Evolutionary conservation across 2,888 invertebrate genomes (phyloP), one percentile per base, ranked within the genome.

Genomic region (Meta bourneti): DNA sequence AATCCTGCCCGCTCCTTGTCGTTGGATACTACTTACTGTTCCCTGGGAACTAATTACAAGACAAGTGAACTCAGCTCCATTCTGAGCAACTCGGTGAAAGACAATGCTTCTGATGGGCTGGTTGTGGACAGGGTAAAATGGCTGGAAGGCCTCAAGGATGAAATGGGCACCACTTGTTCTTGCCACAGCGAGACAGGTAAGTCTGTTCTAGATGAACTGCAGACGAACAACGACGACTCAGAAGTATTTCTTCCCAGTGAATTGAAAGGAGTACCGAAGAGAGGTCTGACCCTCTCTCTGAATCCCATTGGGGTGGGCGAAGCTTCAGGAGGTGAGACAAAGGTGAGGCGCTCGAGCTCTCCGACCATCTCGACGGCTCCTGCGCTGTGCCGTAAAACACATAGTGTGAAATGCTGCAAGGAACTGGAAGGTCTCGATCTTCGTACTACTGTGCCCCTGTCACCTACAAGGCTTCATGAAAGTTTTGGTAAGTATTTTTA

Each of bases 341-440:
- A 92, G 75, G 89, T 84, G 7, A 87, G 92, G 20, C 91, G 93
- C 16, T 89, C 93, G 81, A 93, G 93, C 81, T 91, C 93, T 9
- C 93, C 93, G 0, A 93, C 93, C 8, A 85, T 93, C n/a, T 88
- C 93, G 0, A 75, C 89, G 20, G 80, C 71, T 13, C 80, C 85
- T 7, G 9, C 75, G 7, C 51, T 91, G 49, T 83, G 91, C 34
- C 85, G 87, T 8, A 86, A 88, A 81, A 85, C 82, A 16, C 89
- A 88, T 20, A 92, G 89, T 48, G 83, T 94, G 16, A 93, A 93
- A 74, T 83, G 91, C 61, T 93, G 91, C 70, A 93, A 91, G 70
- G 92, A 91, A 79, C 90, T 94, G 70, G 93, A 94, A 86, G 92
- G 93, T 20, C 86, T 94, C 19, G 93, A 94, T 81, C 93, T 94